Evolutionary conservation across 2,797 vertebrate genomes (phyloP).

Genomic region (Sebastes hubbsi): DNA sequence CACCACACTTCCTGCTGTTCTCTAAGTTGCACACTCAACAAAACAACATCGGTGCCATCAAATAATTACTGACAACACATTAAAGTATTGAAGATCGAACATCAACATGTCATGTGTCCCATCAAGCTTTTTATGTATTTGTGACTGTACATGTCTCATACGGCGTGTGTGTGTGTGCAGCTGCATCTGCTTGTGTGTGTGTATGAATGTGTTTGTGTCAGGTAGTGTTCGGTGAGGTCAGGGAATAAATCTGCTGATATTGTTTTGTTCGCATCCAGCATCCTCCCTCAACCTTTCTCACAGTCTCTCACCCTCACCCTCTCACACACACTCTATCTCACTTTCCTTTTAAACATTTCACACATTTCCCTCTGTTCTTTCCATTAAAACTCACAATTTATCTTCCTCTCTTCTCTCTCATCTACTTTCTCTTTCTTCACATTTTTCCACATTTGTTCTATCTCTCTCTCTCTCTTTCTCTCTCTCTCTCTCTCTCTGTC

Average conservation of each 20-base stretch:
- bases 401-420: neutral
- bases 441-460: conserved; percentile 5
- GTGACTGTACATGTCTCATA: neutral
- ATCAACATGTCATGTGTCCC: neutral
- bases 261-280: conserved; percentile 62
- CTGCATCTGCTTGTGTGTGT: neutral
- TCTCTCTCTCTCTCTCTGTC: neutral
- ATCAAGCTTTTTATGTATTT: neutral
- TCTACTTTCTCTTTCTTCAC: neutral
- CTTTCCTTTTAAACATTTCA: neutral
- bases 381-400: neutral
- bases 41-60: neutral
- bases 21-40: neutral
- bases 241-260: conserved; percentile 67
- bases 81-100: neutral
- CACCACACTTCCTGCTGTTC: neutral
- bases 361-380: neutral
- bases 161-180: neutral
- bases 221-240: conserved; percentile 30
- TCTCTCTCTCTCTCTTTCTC: neutral
- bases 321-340: neutral
- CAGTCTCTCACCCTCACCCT: conserved; percentile 45
- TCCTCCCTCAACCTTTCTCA: conserved; percentile 76
- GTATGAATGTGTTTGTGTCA: conserved; percentile 20
- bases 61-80: neutral